Base-by-base conservation (phyloP, 2,888 invertebrate species). In the Salticus scenicus region DNA sequence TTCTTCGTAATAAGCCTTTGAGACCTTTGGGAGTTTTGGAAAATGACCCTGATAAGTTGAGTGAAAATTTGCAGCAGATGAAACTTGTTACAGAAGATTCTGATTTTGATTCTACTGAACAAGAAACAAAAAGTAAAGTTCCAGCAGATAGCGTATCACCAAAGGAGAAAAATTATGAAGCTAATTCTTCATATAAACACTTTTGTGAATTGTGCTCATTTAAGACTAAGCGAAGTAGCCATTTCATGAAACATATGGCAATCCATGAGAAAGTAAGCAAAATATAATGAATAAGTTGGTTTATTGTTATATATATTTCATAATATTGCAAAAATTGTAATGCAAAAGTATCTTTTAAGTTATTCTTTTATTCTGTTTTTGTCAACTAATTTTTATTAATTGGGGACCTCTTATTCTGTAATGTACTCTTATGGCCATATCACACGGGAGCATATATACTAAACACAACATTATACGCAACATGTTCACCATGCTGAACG, bases 191-290 rank as follows among this genome's bases (percentile, higher is more conserved):
- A 0, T 92, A 90, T 86, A 92, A 92, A 87, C 91, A 90, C 88
- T 91, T 91, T 87, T 92, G 92, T 85, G 88, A 89, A 2, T 87
- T 89, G n/a, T 92, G 92, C 87, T 92, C 92, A 0, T 92, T 91
- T 87, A 92, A 91, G 88, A 91, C 91, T n/a, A 92, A 91, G 85
- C 89, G 92, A 41, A 90, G 90, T 79, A 92, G 92, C 88, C 92
- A 92, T 87, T 91, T 90, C 75, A 72, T 88, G 8, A 91, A 90
- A 57, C 92, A 92, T 88, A 89, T 90, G 87, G 88, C 89, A 41
- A 88, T 91, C 1, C 92, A 92, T 87, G 89, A 89, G 74, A 89
- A 89, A 80, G 87, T 90, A 88, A 88, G 70, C 12, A n/a, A 28
- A 24, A 28, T 24, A 33, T 37, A 8, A 12, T 37, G 37, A 8